Evolutionary conservation across 2,113 vertebrate species (phyloP).

Genomic region (Elephas maximus): DNA sequence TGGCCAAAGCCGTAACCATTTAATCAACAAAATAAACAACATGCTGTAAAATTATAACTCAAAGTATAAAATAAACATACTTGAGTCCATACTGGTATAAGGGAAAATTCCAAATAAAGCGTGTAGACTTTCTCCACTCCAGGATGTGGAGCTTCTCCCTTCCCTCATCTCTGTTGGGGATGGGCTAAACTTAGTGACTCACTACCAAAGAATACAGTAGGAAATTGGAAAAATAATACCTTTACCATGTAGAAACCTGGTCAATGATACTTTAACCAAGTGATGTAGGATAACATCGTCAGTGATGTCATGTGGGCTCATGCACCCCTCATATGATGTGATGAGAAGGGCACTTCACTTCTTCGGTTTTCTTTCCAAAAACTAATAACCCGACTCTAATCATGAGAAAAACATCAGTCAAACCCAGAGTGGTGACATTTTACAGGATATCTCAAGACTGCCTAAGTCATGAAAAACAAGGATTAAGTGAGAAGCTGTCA

Average conservation of each 20-base stretch:
- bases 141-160: not conserved
- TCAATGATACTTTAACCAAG: conserved; percentile 40
- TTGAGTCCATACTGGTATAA: not conserved
- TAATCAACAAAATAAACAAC: conserved; percentile 62
- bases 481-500: not conserved
- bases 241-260: not conserved
- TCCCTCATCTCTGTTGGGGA: not conserved
- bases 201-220: conserved; percentile 56
- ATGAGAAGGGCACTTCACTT: not conserved
- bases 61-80: conserved; percentile 4
- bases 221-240: conserved; percentile 48
- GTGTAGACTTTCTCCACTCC: not conserved
- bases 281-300: not conserved
- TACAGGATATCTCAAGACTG: not conserved
- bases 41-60: not conserved
- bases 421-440: not conserved
- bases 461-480: not conserved
- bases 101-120: not conserved
- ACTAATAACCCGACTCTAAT: not conserved
- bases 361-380: conserved; percentile 33
- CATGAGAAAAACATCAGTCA: conserved; percentile 29
- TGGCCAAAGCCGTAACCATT: not conserved
- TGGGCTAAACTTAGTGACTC: conserved; percentile 42
- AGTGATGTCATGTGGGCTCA: not conserved
- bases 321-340: not conserved